These are phyloP conservation scores for Pyrrhosoma nymphula DNA, from an alignment of 2,888 invertebrate species.

Conservation along the genomic window DNA sequence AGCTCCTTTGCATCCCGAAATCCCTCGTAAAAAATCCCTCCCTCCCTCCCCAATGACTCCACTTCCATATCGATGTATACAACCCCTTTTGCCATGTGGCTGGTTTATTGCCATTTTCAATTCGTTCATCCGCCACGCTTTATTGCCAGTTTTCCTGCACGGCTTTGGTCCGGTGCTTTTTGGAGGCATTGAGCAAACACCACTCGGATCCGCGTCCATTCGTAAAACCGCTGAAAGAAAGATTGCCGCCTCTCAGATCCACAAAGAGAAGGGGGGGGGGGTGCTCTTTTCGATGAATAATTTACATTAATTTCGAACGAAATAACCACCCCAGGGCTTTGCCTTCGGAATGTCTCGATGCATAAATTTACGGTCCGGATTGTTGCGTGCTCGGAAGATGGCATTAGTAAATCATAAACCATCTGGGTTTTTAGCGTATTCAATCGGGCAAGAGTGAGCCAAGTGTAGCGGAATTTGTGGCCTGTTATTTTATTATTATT, in stretches of 20 bases:
- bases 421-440: neutral
- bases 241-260: neutral
- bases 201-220: neutral
- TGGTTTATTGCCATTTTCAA: conserved; percentile 9
- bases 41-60: neutral
- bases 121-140: neutral
- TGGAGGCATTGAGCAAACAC: neutral
- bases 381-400: neutral
- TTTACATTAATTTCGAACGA: neutral
- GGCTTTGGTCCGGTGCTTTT: neutral
- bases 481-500: neutral
- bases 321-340: neutral
- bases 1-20: neutral
- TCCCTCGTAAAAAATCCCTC: neutral
- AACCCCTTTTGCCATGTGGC: neutral
- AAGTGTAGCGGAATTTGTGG: neutral
- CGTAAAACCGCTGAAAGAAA: neutral
- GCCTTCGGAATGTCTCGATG: neutral
- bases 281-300: neutral
- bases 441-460: neutral
- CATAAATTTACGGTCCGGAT: neutral
- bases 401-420: neutral
- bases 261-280: neutral
- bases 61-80: neutral
- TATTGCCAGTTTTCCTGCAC: neutral